These are phyloP conservation scores for Cheilosia vulpina DNA, from an alignment of 2,888 invertebrate species.

Conservation along the genomic window DNA sequence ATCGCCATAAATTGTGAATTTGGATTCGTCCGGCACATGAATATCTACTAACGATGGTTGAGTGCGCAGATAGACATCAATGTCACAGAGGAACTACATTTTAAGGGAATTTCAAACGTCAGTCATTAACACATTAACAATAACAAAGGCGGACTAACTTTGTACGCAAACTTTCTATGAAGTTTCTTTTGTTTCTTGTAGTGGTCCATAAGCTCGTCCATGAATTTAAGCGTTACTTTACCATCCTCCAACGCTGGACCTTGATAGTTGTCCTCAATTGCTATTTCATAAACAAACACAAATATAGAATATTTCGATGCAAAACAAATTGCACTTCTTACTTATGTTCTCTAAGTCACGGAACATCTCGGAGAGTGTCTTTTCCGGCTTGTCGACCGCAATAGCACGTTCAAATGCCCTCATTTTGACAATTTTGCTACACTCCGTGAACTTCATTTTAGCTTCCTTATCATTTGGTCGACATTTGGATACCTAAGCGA, in stretches of 20 bases:
- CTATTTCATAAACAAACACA: slow-evolving; percentile 84
- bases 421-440: slow-evolving; percentile 97
- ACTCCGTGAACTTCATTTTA: slow-evolving; percentile 95
- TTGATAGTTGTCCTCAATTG: slow-evolving; percentile 96
- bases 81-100: slow-evolving; percentile 93
- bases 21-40: slow-evolving; percentile 91
- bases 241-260: slow-evolving; percentile 95
- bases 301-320: background rate
- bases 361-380: slow-evolving; percentile 92
- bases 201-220: slow-evolving; percentile 93
- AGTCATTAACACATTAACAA: slow-evolving; percentile 2
- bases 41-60: slow-evolving; percentile 96
- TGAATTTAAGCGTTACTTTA: slow-evolving; percentile 94
- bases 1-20: slow-evolving; percentile 99
- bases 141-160: slow-evolving; percentile 85
- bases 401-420: slow-evolving; percentile 98
- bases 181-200: slow-evolving; percentile 96
- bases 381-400: slow-evolving; percentile 94
- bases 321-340: slow-evolving; percentile 81
- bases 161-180: slow-evolving; percentile 98
- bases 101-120: background rate
- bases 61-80: slow-evolving; percentile 92
- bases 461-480: slow-evolving; percentile 98
- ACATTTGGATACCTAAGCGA: slow-evolving; percentile 91
- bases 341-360: slow-evolving; percentile 95